phyloP scores from a whole-genome alignment of 2,888 invertebrate genomes.

The Ophion slaviceki region DNA sequence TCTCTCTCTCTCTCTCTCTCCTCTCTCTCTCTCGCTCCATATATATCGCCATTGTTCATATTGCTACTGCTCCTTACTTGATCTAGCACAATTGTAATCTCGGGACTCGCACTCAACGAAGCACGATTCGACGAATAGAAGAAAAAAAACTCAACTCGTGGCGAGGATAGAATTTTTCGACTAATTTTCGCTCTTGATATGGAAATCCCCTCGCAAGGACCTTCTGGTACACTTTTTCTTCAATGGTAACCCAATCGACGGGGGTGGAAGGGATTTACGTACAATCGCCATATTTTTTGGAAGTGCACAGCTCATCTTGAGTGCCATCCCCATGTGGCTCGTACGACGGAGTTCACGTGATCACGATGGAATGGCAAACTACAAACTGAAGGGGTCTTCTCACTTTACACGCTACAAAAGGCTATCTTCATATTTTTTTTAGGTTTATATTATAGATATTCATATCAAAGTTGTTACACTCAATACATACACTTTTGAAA shows the following conservation, averaged over 20 bases:
- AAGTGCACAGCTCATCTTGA: no score
- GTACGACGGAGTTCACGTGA: no score
- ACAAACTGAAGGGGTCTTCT: no score
- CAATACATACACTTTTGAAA: no score
- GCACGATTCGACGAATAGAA: constrained; percentile 32
- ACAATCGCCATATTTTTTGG: no score
- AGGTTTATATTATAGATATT: no score
- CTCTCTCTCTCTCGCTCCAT: not conserved
- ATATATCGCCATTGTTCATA: constrained; percentile 2
- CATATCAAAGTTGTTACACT: no score
- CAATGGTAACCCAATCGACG: not conserved
- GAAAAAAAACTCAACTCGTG: not conserved
- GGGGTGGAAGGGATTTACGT: no score
- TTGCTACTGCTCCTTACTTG: constrained; percentile 47
- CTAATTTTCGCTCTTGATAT: constrained; percentile 5
- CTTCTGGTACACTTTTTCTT: not conserved
- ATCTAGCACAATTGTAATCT: constrained; percentile 60
- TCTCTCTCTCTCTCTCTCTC: not conserved
- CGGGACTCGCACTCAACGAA: constrained; percentile 49
- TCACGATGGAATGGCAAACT: no score
- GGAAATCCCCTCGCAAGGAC: not conserved
- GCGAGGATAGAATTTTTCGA: constrained; percentile 3
- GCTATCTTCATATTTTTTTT: no score
- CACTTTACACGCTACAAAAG: no score
- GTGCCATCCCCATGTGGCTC: no score